These are phyloP conservation scores for Empidonax alnorum DNA, from an alignment of 2,113 vertebrate species.

Conservation along the genomic window DNA sequence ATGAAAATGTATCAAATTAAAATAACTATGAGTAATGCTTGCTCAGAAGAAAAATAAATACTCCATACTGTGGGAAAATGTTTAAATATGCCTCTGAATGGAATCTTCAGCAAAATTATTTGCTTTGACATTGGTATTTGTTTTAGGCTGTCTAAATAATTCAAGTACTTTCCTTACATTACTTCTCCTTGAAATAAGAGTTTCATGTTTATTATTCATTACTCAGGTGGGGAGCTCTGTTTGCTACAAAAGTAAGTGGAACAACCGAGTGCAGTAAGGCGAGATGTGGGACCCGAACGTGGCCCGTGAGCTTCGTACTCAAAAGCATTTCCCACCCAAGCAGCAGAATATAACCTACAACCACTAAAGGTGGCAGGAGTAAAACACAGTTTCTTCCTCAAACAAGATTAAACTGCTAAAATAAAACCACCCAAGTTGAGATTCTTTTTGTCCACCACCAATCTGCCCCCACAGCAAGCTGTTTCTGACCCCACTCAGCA, in stretches of 20 bases:
- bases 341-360: neutral
- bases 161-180: constrained; percentile 59
- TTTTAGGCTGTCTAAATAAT: constrained; percentile 66
- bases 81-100: neutral
- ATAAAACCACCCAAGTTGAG: neutral
- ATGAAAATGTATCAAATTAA: neutral
- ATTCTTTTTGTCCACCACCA: neutral
- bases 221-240: constrained; percentile 38
- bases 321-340: neutral
- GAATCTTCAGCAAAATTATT: constrained; percentile 13
- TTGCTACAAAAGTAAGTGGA: constrained; percentile 19
- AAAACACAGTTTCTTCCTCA: neutral
- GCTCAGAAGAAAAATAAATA: neutral
- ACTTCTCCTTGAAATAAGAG: constrained; percentile 61
- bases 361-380: neutral
- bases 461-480: neutral
- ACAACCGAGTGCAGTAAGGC: neutral
- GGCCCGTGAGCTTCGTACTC: neutral
- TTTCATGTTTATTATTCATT: constrained; percentile 70
- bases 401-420: neutral
- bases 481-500: neutral
- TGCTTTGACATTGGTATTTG: constrained; percentile 17
- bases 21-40: neutral
- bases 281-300: neutral
- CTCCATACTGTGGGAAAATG: neutral